Evolutionary conservation across 2,113 vertebrate species (phyloP).

Genomic region (Scopus umbretta): DNA sequence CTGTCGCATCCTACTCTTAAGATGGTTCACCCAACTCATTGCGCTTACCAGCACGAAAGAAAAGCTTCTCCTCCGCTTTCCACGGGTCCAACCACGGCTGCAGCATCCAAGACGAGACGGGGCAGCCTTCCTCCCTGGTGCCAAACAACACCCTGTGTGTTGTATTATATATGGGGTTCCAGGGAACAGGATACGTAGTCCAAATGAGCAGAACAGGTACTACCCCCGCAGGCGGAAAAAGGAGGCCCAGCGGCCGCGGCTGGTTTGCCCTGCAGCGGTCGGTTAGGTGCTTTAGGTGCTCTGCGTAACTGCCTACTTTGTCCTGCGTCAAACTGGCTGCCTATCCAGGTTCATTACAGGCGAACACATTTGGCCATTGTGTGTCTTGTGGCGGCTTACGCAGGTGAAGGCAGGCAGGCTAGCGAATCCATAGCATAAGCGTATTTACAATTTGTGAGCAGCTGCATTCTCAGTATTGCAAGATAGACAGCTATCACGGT

Average conservation of each 20-base stretch:
- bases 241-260: neutral
- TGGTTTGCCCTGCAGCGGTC: neutral
- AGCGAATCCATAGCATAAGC: neutral
- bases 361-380: neutral
- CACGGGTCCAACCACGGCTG: neutral
- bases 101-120: neutral
- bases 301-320: neutral
- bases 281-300: neutral
- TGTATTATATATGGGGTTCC: neutral
- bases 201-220: neutral
- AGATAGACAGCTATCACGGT: neutral
- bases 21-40: neutral
- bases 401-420: neutral
- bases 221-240: neutral
- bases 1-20: neutral
- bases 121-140: neutral
- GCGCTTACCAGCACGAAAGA: neutral
- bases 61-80: neutral
- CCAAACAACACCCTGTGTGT: neutral
- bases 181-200: neutral
- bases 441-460: neutral
- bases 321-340: neutral
- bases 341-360: neutral
- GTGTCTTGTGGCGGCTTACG: neutral
- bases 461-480: neutral